A percentile compares a stretch with the other conserved stretches of the same genome.
phyloP scores from a whole-genome alignment of 2,888 invertebrate species.

The Orthosia cruda region DNA sequence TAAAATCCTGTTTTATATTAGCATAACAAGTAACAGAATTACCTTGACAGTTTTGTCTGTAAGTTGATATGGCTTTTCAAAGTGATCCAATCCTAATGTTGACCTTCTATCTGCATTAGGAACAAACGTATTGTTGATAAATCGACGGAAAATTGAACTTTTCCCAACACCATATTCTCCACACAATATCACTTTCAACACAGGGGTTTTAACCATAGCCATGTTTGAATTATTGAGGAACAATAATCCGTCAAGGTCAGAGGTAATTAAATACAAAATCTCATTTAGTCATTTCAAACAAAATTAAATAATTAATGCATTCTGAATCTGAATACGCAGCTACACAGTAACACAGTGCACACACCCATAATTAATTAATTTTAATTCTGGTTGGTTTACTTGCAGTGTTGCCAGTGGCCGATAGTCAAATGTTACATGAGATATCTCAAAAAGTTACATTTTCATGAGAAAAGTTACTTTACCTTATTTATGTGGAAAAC shows the following conservation, averaged over 20 bases:
- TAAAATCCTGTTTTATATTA: constrained; percentile 7
- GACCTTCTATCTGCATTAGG: constrained; percentile 96
- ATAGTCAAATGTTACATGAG: too few species aligned
- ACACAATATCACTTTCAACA: constrained; percentile 98
- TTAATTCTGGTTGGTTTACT: background rate
- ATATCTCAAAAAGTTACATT: too few species aligned
- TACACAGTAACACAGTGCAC: constrained; percentile 44
- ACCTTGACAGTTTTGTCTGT: constrained; percentile 96
- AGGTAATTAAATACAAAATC: constrained; percentile 11
- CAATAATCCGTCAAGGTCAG: constrained; percentile 13
- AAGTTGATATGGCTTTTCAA: constrained; percentile 95
- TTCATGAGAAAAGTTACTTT: too few species aligned
- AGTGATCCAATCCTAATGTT: constrained; percentile 98
- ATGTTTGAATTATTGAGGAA: constrained; percentile 82
- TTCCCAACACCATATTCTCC: constrained; percentile 99
- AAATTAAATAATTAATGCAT: constrained; percentile 25
- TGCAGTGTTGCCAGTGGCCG: too few species aligned
- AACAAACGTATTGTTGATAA: constrained; percentile 97
- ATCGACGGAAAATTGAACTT: constrained; percentile 97
- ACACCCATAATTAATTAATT: constrained; percentile 44
- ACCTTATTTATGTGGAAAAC: too few species aligned
- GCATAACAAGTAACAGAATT: constrained; percentile 24
- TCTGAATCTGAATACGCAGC: constrained; percentile 1
- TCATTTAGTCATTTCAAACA: constrained; percentile 11
- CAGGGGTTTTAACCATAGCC: constrained; percentile 96